Conservation (phyloP, 2,888 invertebrate species). For the Drosophila suboccidentalis region DNA sequence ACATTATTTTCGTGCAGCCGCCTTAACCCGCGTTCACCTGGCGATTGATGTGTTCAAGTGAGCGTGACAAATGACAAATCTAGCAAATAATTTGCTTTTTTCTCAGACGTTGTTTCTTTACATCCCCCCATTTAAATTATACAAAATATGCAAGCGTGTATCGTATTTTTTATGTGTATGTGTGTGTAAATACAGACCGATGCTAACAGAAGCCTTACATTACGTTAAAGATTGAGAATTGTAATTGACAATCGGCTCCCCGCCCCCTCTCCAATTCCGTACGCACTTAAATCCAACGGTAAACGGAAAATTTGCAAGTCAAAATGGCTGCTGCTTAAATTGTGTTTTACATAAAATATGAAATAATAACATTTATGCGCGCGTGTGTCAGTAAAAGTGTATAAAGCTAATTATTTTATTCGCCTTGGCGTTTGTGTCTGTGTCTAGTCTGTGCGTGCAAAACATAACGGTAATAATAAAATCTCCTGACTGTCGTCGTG, state of each 20-base stretch:
- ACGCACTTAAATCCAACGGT: too few species aligned
- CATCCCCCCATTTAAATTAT: constrained; percentile 57
- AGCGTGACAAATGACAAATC: constrained; percentile 81
- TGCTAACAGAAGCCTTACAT: constrained; percentile 9
- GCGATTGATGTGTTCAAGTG: constrained; percentile 81
- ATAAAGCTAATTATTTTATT: constrained; percentile 54
- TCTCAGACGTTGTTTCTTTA: constrained; percentile 39
- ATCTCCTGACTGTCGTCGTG: constrained; percentile 46
- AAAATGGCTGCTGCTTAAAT: constrained; percentile 23
- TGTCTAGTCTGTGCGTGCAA: constrained; percentile 63
- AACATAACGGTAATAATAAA: constrained; percentile 75
- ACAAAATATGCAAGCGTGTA: constrained; percentile 43
- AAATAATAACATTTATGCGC: constrained; percentile 20
- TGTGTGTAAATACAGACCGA: neutral
- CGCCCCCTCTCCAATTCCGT: neutral
- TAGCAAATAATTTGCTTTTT: constrained; percentile 65
- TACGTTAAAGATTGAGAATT: constrained; percentile 6
- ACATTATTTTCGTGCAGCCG: constrained; percentile 45
- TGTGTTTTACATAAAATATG: constrained; percentile 21
- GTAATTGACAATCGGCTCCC: constrained; percentile 22
- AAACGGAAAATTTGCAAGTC: constrained; percentile 5
- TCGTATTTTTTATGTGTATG: neutral
- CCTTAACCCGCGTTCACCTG: constrained; percentile 55
- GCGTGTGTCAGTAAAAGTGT: constrained; percentile 5
- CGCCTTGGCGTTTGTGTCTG: constrained; percentile 46